Percentiles rank a stretch among this genome's conserved stretches.
phyloP scores from a whole-genome alignment of 1,140 invertebrate genomes.

The Chrysomallon squamiferum region DNA sequence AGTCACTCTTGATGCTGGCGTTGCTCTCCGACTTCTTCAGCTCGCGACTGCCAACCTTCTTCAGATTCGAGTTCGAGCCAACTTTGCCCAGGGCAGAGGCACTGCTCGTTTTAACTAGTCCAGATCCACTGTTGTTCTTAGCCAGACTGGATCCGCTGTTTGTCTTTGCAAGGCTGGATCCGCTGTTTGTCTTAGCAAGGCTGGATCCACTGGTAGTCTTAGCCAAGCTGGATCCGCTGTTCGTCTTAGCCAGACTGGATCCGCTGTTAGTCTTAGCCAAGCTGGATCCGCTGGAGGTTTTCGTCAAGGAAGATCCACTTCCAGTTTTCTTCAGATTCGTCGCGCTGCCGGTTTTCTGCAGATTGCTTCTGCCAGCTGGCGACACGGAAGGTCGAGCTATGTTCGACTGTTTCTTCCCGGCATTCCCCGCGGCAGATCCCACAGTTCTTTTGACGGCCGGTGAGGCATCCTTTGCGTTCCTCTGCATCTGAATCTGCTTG shows the following conservation, averaged over 20 bases:
- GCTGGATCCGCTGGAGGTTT: slow-evolving; percentile 26
- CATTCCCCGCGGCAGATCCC: not conserved
- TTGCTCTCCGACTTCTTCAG: slow-evolving; percentile 61
- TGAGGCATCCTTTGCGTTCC: slow-evolving; percentile 18
- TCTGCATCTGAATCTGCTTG: slow-evolving; percentile 24
- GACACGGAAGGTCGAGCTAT: slow-evolving; percentile 9
- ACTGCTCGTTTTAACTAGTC: slow-evolving; percentile 29
- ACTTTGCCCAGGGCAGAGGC: slow-evolving; percentile 30
- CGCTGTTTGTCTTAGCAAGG: not conserved
- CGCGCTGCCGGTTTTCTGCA: slow-evolving; percentile 35
- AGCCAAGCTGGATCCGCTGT: slow-evolving; percentile 18
- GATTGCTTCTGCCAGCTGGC: not conserved
- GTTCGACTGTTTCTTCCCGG: slow-evolving; percentile 8
- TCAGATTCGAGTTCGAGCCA: slow-evolving; percentile 26
- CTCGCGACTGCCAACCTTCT: slow-evolving; percentile 35
- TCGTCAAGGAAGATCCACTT: slow-evolving; percentile 29
- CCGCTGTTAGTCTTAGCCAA: slow-evolving; percentile 36
- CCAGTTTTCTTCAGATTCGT: slow-evolving; percentile 29
- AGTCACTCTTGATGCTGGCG: slow-evolving; percentile 57
- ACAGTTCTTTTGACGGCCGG: slow-evolving; percentile 2
- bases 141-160: slow-evolving; percentile 16
- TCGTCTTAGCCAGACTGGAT: slow-evolving; percentile 18
- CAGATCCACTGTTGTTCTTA: slow-evolving; percentile 32
- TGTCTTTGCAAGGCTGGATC: not conserved
- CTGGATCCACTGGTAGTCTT: slow-evolving; percentile 20